Conservation (phyloP, 2,888 invertebrate species). For the Nowickia ferox region DNA sequence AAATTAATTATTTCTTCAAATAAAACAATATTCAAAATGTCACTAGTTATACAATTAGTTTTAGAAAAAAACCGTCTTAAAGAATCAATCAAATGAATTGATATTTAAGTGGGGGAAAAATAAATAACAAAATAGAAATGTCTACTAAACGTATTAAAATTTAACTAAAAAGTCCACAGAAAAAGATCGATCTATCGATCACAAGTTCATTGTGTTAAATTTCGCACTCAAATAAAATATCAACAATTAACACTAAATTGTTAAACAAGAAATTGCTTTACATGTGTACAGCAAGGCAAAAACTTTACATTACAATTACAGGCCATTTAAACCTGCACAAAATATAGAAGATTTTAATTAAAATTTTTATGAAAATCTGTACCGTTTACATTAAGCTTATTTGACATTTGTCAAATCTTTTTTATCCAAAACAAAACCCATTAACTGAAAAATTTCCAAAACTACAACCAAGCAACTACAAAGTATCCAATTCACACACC, state of each 20-base stretch:
- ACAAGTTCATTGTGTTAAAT: slow-evolving; percentile 27
- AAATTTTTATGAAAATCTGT: too few species aligned
- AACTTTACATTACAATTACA: slow-evolving; percentile 33
- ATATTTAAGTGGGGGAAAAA: slow-evolving; percentile 3
- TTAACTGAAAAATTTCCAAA: too few species aligned
- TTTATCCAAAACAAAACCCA: too few species aligned
- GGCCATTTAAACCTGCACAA: too few species aligned
- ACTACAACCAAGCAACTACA: too few species aligned
- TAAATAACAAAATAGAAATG: slow-evolving; percentile 14
- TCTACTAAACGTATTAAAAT: not conserved
- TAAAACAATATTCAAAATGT: not conserved
- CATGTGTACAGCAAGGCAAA: not conserved
- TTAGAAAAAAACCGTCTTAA: not conserved
- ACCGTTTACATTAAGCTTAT: too few species aligned
- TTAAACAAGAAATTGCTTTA: slow-evolving; percentile 32
- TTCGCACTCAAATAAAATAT: slow-evolving; percentile 33
- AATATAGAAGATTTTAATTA: too few species aligned
- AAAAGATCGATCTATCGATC: not conserved
- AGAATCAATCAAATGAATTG: not conserved
- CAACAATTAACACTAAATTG: slow-evolving; percentile 33
- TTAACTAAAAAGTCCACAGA: not conserved
- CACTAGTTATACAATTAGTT: slow-evolving; percentile 20
- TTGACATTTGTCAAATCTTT: too few species aligned
- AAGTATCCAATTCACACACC: too few species aligned
- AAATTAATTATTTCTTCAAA: too few species aligned